These are phyloP conservation scores for Laspeyria flexula DNA, from an alignment of 2,888 invertebrate species.

Conservation along the genomic window DNA sequence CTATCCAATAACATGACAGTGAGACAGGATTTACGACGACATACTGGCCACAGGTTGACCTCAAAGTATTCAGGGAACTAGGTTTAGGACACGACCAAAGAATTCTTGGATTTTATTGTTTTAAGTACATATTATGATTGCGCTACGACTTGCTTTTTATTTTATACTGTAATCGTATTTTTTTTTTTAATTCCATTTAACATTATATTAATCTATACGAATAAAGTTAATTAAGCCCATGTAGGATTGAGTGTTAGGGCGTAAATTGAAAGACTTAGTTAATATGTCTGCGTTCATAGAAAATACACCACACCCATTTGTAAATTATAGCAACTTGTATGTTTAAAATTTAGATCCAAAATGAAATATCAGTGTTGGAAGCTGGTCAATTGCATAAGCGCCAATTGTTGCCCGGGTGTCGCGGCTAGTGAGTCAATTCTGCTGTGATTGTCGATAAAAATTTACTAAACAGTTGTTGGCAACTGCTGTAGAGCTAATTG, in stretches of 20 bases:
- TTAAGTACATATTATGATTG: not conserved
- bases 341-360: conserved; percentile 29
- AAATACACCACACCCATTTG: not conserved
- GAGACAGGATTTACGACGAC: not conserved
- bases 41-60: conserved; percentile 9
- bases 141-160: not conserved
- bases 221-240: too few species aligned
- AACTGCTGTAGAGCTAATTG: conserved; percentile 65
- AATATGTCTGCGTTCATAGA: too few species aligned
- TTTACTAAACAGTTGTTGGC: conserved; percentile 62
- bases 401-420: conserved; percentile 58
- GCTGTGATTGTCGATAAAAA: conserved; percentile 61
- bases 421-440: conserved; percentile 60
- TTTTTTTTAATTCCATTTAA: not conserved
- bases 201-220: too few species aligned
- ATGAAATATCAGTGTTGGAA: conserved; percentile 51
- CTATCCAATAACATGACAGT: not conserved
- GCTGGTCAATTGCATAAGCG: conserved; percentile 75
- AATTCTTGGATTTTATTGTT: conserved; percentile 4
- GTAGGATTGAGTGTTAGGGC: too few species aligned
- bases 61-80: conserved; percentile 5
- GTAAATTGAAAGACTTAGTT: too few species aligned
- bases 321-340: not conserved
- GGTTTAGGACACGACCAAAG: conserved; percentile 10
- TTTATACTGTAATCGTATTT: not conserved